Conservation (phyloP, 1,140 invertebrate species). For the Saccostrea echinata region DNA sequence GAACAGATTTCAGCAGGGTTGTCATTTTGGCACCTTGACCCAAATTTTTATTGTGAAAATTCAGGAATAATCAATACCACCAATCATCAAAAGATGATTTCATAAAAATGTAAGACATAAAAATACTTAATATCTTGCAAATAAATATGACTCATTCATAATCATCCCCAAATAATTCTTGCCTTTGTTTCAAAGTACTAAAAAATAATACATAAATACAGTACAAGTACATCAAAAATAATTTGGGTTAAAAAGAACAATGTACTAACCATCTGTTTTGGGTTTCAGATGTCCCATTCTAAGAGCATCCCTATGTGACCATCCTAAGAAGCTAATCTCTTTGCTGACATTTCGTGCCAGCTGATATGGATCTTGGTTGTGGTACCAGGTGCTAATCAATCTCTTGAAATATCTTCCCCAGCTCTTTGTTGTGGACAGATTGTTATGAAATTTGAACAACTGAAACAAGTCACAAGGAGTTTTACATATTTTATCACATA, state of each 20-base stretch:
- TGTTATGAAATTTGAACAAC: slow-evolving; percentile 83
- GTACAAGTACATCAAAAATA: too few species aligned
- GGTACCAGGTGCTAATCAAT: slow-evolving; percentile 84
- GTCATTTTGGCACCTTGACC: too few species aligned
- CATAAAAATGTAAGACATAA: too few species aligned
- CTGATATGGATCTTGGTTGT: slow-evolving; percentile 82
- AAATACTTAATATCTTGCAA: too few species aligned
- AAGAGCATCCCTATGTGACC: slow-evolving; percentile 86
- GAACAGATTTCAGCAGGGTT: too few species aligned
- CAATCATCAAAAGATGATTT: too few species aligned
- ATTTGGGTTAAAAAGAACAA: background rate
- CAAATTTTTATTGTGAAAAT: too few species aligned
- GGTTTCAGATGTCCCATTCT: slow-evolving; percentile 84
- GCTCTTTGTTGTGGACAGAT: slow-evolving; percentile 78
- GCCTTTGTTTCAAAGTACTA: too few species aligned
- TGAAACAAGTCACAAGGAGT: slow-evolving; percentile 83
- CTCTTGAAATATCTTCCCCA: slow-evolving; percentile 84
- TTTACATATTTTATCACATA: slow-evolving; percentile 81
- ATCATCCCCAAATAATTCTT: too few species aligned
- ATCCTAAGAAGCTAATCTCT: slow-evolving; percentile 83
- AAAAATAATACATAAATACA: too few species aligned
- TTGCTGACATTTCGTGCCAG: slow-evolving; percentile 84
- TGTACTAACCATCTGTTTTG: slow-evolving; percentile 80
- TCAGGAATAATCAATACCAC: too few species aligned
- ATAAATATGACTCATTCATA: too few species aligned